These are phyloP conservation scores for Mesoligia furuncula DNA, from an alignment of 2,888 invertebrate species.

Conservation along the genomic window DNA sequence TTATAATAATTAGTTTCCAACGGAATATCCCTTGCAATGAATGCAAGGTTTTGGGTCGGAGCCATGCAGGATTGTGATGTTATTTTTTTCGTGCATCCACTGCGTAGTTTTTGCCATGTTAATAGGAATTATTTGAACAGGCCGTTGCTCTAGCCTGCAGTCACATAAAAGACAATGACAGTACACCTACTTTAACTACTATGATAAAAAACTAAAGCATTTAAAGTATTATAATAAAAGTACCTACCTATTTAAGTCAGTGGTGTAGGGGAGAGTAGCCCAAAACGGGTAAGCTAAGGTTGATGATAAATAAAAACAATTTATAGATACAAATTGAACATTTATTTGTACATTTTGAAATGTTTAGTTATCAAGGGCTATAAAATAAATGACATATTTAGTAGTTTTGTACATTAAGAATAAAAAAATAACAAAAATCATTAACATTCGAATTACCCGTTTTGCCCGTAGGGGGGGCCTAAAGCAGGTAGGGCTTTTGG, in stretches of 20 bases:
- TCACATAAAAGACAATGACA: slow-evolving; percentile 2
- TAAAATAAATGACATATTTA: too few species aligned
- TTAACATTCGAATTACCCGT: too few species aligned
- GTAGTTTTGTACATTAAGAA: too few species aligned
- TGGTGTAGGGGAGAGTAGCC: too few species aligned
- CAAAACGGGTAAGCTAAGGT: too few species aligned
- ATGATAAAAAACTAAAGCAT: not conserved
- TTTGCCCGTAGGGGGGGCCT: too few species aligned
- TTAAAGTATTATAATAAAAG: not conserved
- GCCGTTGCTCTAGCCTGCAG: slow-evolving; percentile 19
- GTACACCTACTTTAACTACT: not conserved
- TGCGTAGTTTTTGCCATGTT: slow-evolving; percentile 34
- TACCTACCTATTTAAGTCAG: not conserved
- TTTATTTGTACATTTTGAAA: too few species aligned
- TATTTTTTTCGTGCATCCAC: slow-evolving; percentile 33
- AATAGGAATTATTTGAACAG: slow-evolving; percentile 53
- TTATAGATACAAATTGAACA: too few species aligned
- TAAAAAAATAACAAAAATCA: too few species aligned
- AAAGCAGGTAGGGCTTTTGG: too few species aligned
- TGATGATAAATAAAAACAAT: too few species aligned
- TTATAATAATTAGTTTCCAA: not conserved
- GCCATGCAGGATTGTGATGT: slow-evolving; percentile 17
- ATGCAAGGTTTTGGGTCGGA: slow-evolving; percentile 30
- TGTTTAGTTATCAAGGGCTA: too few species aligned
- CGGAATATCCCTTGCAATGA: slow-evolving; percentile 7